Conservation (phyloP, 1,140 invertebrate genomes). For the Cydia strobilella region DNA sequence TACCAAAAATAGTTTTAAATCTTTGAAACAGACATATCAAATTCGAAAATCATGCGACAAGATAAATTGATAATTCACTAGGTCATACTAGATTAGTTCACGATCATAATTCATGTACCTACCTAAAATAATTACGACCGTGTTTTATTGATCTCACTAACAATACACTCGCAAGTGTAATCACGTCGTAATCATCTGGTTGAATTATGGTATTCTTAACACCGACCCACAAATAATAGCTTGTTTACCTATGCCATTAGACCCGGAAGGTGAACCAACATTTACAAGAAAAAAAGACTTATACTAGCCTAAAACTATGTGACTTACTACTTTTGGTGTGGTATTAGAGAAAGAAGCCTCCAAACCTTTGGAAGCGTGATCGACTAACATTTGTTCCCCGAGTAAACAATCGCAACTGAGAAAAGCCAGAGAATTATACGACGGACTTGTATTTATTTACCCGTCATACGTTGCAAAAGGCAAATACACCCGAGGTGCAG, state of each 20-base stretch:
- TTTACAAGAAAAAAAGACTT: background rate
- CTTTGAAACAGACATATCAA: too few species aligned
- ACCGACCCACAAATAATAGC: conserved; percentile 34
- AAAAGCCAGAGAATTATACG: conserved; percentile 31
- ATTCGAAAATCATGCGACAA: background rate
- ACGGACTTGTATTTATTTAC: conserved; percentile 25
- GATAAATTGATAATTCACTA: conserved; percentile 1
- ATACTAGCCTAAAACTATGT: background rate
- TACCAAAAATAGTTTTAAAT: too few species aligned
- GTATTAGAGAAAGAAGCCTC: conserved; percentile 1
- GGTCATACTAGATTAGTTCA: background rate
- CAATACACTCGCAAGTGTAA: conserved; percentile 33
- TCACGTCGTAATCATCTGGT: conserved; percentile 37
- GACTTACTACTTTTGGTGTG: background rate
- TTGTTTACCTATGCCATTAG: conserved; percentile 35
- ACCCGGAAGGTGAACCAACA: conserved; percentile 5
- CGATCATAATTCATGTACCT: conserved; percentile 27
- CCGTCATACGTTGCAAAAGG: conserved; percentile 30
- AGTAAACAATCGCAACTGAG: conserved; percentile 16
- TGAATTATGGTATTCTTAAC: conserved; percentile 39
- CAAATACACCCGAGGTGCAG: conserved; percentile 5
- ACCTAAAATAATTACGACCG: conserved; percentile 27
- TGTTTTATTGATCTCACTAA: conserved; percentile 31
- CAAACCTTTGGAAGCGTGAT: conserved; percentile 11
- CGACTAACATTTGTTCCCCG: conserved; percentile 25